A percentile compares a stretch with the other conserved stretches of the same genome.
These are phyloP conservation scores for Drosophila prolongata DNA, from an alignment of 2,888 invertebrate genomes.

Conservation along the genomic window DNA sequence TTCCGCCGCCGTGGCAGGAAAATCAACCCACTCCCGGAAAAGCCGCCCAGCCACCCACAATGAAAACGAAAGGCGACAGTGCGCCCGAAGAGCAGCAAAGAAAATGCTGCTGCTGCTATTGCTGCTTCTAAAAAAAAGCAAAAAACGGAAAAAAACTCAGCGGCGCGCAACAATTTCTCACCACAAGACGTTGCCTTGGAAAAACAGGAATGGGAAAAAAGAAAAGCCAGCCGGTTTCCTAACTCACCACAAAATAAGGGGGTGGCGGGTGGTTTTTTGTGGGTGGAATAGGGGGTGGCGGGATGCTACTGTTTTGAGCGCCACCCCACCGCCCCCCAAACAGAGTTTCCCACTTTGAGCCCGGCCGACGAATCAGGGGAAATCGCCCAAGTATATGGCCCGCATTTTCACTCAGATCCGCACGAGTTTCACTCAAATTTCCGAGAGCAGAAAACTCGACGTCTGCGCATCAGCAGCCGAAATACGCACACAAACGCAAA, in stretches of 20 bases:
- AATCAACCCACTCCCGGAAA: slow-evolving; percentile 10
- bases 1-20: slow-evolving; percentile 22
- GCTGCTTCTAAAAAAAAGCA: slow-evolving; percentile 1
- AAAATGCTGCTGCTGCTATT: slow-evolving; percentile 8
- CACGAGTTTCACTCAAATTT: slow-evolving; percentile 45
- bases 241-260: slow-evolving; percentile 71
- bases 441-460: slow-evolving; percentile 28
- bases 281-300: slow-evolving; percentile 24
- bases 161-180: slow-evolving; percentile 75
- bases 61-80: slow-evolving; percentile 67
- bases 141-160: slow-evolving; percentile 50
- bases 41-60: slow-evolving; percentile 46
- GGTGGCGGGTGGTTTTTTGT: slow-evolving; percentile 1
- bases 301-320: slow-evolving; percentile 16
- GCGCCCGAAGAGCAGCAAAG: slow-evolving; percentile 38
- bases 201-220: slow-evolving; percentile 40
- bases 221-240: slow-evolving; percentile 52
- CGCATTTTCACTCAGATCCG: slow-evolving; percentile 31
- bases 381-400: slow-evolving; percentile 64
- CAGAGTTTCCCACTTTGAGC: slow-evolving; percentile 50
- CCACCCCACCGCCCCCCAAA: slow-evolving; percentile 1
- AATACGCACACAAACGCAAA: slow-evolving; percentile 18
- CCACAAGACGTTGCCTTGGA: slow-evolving; percentile 75
- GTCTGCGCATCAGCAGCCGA: slow-evolving; percentile 53
- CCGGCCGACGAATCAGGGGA: slow-evolving; percentile 71